A percentile compares a stretch with the other conserved stretches of the same genome.
phyloP scores from a whole-genome alignment of 2,113 vertebrate genomes.

The Hippopotamus amphibius region DNA sequence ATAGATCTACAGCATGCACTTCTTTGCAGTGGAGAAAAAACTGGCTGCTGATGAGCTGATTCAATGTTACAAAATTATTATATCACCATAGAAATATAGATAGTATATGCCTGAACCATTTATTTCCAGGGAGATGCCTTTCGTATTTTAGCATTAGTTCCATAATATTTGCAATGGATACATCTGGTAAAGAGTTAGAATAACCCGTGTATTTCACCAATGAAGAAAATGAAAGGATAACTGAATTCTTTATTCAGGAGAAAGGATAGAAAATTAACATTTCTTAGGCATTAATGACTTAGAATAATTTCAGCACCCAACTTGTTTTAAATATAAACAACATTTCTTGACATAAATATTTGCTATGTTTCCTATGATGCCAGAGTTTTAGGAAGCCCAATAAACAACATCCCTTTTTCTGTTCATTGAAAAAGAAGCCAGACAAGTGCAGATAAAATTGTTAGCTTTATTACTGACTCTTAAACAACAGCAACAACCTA shows the following conservation, averaged over 20 bases:
- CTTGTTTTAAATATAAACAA: not conserved
- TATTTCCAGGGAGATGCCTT: not conserved
- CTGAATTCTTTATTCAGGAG: not conserved
- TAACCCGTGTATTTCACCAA: not conserved
- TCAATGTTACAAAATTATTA: not conserved
- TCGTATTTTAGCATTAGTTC: not conserved
- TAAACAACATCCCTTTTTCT: not conserved
- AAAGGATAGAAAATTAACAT: not conserved
- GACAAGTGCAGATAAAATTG: not conserved
- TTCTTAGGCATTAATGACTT: not conserved
- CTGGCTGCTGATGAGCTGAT: not conserved
- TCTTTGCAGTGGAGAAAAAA: not conserved
- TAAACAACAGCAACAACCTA: not conserved
- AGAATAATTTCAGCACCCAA: not conserved
- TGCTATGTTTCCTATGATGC: not conserved
- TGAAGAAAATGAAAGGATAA: not conserved
- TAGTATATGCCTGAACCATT: not conserved
- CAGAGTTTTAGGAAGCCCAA: not conserved
- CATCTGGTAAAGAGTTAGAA: not conserved
- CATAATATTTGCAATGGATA: not conserved
- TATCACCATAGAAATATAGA: not conserved
- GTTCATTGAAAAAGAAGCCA: not conserved
- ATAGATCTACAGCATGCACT: not conserved
- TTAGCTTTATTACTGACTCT: not conserved
- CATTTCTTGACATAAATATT: not conserved